Conservation (phyloP, 2,888 invertebrate species). For the Halictus ligatus region DNA sequence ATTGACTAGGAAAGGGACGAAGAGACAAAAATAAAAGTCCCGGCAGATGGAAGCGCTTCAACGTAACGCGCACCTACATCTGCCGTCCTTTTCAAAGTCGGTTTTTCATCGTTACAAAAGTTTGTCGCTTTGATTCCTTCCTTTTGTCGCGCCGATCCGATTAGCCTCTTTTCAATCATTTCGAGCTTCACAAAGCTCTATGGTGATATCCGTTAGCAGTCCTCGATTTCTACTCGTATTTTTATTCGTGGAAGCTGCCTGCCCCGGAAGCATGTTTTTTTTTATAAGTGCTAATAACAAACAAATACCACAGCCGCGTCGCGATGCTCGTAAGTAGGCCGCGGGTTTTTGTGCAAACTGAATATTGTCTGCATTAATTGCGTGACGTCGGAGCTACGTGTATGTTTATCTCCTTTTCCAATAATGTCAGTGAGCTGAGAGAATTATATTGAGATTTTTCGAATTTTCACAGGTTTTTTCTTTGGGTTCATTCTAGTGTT, state of each 20-base stretch:
- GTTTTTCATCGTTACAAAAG: conserved; percentile 51
- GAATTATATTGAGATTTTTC: no score
- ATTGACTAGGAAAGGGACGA: conserved; percentile 34
- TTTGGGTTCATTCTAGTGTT: no score
- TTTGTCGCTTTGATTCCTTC: conserved; percentile 57
- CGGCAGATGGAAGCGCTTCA: neutral
- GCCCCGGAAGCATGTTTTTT: neutral
- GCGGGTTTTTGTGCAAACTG: neutral
- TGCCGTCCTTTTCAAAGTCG: conserved; percentile 21
- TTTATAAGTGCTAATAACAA: neutral
- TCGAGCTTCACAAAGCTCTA: conserved; percentile 37
- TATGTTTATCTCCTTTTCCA: no score
- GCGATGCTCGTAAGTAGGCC: neutral
- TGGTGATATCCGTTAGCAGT: conserved; percentile 18
- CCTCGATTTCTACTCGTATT: conserved; percentile 2
- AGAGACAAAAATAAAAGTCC: neutral
- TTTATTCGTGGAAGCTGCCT: neutral
- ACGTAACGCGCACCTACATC: conserved; percentile 25
- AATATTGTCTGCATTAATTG: neutral
- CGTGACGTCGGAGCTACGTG: neutral
- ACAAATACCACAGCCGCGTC: neutral
- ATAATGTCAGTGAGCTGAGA: no score
- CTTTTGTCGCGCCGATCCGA: conserved; percentile 51
- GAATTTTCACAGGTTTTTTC: no score
- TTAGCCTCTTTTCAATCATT: conserved; percentile 63